These are phyloP conservation scores for Petrocephalus sullivani DNA, from an alignment of 2,797 vertebrate genomes.

Conservation along the genomic window DNA sequence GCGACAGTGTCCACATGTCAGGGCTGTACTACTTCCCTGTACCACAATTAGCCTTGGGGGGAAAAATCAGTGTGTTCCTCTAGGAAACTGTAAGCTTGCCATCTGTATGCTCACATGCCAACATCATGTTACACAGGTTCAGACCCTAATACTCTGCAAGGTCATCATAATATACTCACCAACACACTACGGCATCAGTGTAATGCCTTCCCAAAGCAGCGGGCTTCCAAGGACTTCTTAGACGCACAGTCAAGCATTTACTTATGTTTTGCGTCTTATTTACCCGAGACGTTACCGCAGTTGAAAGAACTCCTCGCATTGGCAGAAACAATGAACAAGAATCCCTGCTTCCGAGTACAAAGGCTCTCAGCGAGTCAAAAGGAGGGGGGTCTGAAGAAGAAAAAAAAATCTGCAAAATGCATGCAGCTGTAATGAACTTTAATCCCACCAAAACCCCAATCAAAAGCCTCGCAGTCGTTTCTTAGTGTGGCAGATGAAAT, in stretches of 20 bases:
- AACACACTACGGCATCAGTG: neutral
- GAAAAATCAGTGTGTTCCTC: neutral
- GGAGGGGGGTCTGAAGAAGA: neutral
- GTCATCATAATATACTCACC: neutral
- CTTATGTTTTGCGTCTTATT: neutral
- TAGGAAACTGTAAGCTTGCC: neutral
- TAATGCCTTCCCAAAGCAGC: neutral
- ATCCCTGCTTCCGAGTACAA: neutral
- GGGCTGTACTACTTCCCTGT: neutral
- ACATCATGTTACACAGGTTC: neutral
- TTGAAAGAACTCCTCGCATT: neutral
- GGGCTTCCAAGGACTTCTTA: neutral
- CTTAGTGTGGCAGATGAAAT: neutral
- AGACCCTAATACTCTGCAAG: neutral
- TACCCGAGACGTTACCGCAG: neutral
- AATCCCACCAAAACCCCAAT: neutral
- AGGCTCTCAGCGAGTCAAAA: neutral
- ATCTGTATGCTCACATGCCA: neutral
- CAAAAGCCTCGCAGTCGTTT: neutral
- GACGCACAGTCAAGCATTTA: neutral
- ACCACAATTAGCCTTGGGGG: neutral
- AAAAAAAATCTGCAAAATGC: neutral
- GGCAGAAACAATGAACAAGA: neutral
- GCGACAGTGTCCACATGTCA: neutral
- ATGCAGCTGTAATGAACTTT: neutral